These are phyloP conservation scores for Knipowitschia caucasica DNA, from an alignment of 2,797 vertebrate genomes.

Conservation along the genomic window DNA sequence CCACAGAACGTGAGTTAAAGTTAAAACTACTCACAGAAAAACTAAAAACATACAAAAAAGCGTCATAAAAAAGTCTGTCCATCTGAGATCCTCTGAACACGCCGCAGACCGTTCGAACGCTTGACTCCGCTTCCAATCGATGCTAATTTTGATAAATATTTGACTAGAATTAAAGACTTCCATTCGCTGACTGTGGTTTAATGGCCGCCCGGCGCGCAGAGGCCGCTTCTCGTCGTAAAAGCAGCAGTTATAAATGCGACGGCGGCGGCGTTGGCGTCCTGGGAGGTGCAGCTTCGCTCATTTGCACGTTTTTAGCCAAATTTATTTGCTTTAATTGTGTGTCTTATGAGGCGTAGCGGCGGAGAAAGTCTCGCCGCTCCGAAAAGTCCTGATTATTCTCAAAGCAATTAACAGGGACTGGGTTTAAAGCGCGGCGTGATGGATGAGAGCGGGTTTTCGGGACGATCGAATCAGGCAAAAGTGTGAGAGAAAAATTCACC, in stretches of 20 bases:
- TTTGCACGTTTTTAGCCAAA: constrained; percentile 31
- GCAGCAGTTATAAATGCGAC: constrained; percentile 34
- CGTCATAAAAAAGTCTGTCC: no score
- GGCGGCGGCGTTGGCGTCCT: constrained; percentile 17
- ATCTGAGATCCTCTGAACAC: neutral
- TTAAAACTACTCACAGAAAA: no score
- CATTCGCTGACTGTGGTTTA: constrained; percentile 5
- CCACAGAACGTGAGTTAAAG: no score
- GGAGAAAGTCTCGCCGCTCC: constrained; percentile 6
- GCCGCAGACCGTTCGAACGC: neutral
- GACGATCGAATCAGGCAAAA: no score
- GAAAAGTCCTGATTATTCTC: constrained; percentile 13
- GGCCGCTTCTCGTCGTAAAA: constrained; percentile 13
- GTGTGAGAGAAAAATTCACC: no score
- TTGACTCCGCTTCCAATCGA: neutral
- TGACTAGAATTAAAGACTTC: constrained; percentile 1
- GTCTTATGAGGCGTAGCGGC: constrained; percentile 14
- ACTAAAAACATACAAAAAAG: no score
- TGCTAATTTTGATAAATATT: constrained; percentile 2
- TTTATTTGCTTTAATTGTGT: constrained; percentile 43
- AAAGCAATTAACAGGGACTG: constrained; percentile 4
- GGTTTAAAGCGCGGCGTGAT: constrained; percentile 1
- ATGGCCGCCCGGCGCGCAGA: constrained; percentile 1
- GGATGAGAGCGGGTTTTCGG: neutral
- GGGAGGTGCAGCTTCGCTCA: constrained; percentile 27